These are phyloP conservation scores for Dastarcus helophoroides DNA, from an alignment of 2,888 invertebrate genomes.

Conservation along the genomic window DNA sequence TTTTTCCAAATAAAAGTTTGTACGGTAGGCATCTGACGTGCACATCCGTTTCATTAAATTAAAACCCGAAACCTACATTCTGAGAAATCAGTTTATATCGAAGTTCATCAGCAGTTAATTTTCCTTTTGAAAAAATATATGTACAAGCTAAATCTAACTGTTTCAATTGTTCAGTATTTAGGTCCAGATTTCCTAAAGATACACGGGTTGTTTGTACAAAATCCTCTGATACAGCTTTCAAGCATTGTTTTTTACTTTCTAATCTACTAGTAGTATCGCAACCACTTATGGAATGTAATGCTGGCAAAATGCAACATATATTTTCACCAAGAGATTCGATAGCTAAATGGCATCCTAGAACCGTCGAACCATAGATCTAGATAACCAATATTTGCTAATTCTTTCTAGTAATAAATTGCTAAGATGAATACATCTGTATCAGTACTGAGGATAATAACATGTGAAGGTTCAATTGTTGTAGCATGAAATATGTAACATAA, in stretches of 20 bases:
- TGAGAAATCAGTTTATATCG: conserved; percentile 15
- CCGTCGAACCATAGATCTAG: conserved; percentile 12
- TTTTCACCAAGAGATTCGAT: conserved; percentile 19
- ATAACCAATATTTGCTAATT: conserved; percentile 14
- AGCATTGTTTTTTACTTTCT: conserved; percentile 11
- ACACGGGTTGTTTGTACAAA: conserved; percentile 17
- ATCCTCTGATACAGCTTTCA: conserved; percentile 15
- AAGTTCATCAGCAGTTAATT: conserved; percentile 18
- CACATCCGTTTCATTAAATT: conserved; percentile 19
- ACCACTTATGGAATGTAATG: conserved; percentile 18
- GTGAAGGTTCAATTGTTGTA: conserved; percentile 13
- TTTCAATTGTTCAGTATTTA: conserved; percentile 17
- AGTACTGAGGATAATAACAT: conserved; percentile 16
- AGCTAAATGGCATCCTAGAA: conserved; percentile 18
- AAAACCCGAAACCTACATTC: conserved; percentile 15
- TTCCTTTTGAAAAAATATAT: conserved; percentile 16
- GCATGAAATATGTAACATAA: conserved; percentile 17
- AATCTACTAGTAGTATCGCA: conserved; percentile 16
- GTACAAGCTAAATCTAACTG: conserved; percentile 15
- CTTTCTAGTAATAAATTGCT: conserved; percentile 17
- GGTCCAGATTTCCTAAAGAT: conserved; percentile 14
- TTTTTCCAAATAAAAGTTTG: conserved; percentile 19
- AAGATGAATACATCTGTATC: conserved; percentile 20
- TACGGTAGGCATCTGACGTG: conserved; percentile 19
- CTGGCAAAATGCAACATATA: conserved; percentile 19